Conservation (phyloP, 2,797 vertebrate genomes). For the Hozukius guyotensis region DNA sequence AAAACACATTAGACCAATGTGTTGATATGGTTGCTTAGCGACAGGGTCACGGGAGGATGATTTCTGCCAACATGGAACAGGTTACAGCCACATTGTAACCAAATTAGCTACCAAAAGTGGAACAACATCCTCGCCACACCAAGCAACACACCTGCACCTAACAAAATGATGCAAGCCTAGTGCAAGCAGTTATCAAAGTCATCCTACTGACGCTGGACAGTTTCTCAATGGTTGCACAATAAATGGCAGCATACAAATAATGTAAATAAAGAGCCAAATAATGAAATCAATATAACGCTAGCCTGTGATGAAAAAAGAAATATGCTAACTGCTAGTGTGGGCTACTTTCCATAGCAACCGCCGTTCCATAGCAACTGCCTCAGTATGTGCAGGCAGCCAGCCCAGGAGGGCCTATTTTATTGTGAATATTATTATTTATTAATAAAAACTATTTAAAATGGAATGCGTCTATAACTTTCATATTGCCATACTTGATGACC, state of each 20-base stretch:
- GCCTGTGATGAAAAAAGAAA: background rate
- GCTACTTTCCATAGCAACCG: background rate
- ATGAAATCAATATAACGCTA: background rate
- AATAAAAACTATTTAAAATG: background rate
- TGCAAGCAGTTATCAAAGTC: too few relatives aligned
- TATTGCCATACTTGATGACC: background rate
- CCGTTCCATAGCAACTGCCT: background rate
- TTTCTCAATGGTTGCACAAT: too few relatives aligned
- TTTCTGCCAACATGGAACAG: too few relatives aligned
- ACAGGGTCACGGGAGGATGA: too few relatives aligned
- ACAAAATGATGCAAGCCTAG: too few relatives aligned
- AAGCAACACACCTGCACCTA: too few relatives aligned
- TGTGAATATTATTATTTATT: background rate
- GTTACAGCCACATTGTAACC: fast-evolving
- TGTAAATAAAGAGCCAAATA: background rate
- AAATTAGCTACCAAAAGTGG: too few relatives aligned
- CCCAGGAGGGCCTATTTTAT: background rate
- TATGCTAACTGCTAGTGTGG: background rate
- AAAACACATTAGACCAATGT: too few relatives aligned
- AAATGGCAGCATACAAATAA: too few relatives aligned
- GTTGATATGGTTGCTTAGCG: too few relatives aligned
- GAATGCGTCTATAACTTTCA: background rate
- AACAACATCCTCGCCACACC: too few relatives aligned
- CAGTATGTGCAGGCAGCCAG: background rate
- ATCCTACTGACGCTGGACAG: too few relatives aligned